Evolutionary conservation across 2,113 vertebrate species (phyloP), one percentile per base, ranked within the genome.

Genomic region (Leptosomus discolor): DNA sequence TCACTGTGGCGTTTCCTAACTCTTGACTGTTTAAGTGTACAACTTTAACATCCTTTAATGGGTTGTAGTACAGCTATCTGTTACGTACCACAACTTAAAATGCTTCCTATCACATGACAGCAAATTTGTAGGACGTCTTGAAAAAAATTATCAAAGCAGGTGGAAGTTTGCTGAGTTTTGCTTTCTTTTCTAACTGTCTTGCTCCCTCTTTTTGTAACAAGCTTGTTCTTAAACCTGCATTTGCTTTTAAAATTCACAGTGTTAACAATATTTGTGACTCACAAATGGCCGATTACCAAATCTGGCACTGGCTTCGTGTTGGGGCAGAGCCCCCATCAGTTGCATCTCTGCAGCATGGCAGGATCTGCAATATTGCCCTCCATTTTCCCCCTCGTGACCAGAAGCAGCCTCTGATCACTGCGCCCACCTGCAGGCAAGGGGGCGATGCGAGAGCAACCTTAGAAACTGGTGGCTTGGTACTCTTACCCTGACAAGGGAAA

Each of bases 331-430:
- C 36, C 10, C 51, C n/a, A 39, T 51, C 20, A 23, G n/a, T 2
- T 34, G 39, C 3, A 1, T 32, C 58, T 64, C 41, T 5, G 29
- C 20, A 73, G 45, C 10, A 1, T 16, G 29, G 11, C 0, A 8
- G 36, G 14, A 14, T 21, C 41, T 61, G 34, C 10, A 17, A 1
- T 0, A 0, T 45, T 9, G 19, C 36, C 37, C 65, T 48, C 4
- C 0, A 1, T 58, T 54, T 50, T 51, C 14, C 27, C 5, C 29
- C 21, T 29, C 4, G 15, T 20, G 53, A 45, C 32, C 50, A 81
- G 45, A 26, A 51, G 24, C 61, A 65, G 50, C 46, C 11, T n/a
- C 24, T 11, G 23, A 6, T 34, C 3, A 0, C 60, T 41, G 41
- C 4, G 32, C 65, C 27, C 18, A 8, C 30, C 51, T 36, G 2